These are phyloP conservation scores for Distichodus sexfasciatus DNA, from an alignment of 2,797 vertebrate genomes.

Conservation along the genomic window DNA sequence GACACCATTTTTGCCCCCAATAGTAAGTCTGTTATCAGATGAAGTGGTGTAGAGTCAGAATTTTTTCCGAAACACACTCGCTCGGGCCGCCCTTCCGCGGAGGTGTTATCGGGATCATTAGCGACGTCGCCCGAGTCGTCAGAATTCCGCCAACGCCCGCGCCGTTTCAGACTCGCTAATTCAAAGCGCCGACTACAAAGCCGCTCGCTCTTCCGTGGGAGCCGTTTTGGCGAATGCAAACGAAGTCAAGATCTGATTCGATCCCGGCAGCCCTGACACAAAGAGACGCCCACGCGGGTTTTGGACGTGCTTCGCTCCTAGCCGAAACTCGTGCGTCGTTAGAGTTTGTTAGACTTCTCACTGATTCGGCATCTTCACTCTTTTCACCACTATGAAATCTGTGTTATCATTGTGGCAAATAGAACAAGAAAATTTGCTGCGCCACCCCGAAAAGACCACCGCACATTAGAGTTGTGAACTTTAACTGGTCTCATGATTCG, in stretches of 20 bases:
- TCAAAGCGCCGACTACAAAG: conserved; percentile 53
- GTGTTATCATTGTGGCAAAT: too few relatives aligned
- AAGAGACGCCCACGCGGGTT: conserved; percentile 34
- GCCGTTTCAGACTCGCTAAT: conserved; percentile 43
- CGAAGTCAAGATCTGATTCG: conserved; percentile 30
- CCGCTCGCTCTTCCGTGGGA: conserved; percentile 29
- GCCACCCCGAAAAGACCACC: too few relatives aligned
- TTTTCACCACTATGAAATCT: background rate
- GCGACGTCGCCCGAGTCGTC: conserved; percentile 44
- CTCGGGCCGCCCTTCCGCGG: conserved; percentile 13
- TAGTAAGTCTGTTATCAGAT: too few relatives aligned
- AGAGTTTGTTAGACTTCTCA: conserved; percentile 29
- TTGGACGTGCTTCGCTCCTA: background rate
- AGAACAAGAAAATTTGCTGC: too few relatives aligned
- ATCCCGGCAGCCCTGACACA: conserved; percentile 30
- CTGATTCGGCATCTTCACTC: conserved; percentile 4
- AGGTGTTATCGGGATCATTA: conserved; percentile 38
- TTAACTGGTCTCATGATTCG: too few relatives aligned
- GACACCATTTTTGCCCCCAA: too few relatives aligned
- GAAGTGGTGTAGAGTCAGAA: too few relatives aligned
- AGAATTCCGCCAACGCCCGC: conserved; percentile 11
- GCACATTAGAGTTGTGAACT: too few relatives aligned
- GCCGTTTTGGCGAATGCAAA: conserved; percentile 43
- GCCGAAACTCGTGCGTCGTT: conserved; percentile 31
- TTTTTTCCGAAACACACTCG: conserved; percentile 11